Evolutionary conservation across 2,888 invertebrate species (phyloP), one percentile per base, ranked within the genome.

Genomic region (Drosophila antonietae): DNA sequence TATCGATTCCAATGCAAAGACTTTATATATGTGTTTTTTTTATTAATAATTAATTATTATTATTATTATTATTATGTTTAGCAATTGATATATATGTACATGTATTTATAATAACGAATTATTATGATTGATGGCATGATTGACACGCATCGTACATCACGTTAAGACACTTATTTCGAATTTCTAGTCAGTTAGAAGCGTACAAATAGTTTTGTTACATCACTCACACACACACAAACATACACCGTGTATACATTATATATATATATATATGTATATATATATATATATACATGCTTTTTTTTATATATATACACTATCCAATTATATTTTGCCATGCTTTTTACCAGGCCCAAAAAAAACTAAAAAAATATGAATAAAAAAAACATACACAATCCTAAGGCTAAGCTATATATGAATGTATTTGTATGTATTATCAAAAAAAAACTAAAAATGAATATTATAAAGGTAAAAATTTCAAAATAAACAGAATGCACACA

Each of bases 1-100:
- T 66, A 69, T 68, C 61, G 68, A 88, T 83, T 87, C 85, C 87
- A 83, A 81, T 83, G 75, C 76, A 83, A 84, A 81, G 88, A 84
- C 88, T 83, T 87, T 75, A 72, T 41, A 55, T 12, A 20, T 37
- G 10, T 41, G 7, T 65, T 59, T 75, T 62, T 60, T 57, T 56
- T 74, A 58, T 59, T 57, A 52, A 53, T 70, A 58, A 49, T 59
- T 47, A 47, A 53, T 47, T 28, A 31, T n/a, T n/a, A 31, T n/a
- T 47, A 51, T 49, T 51, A 51, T 51, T 51, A 51, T 35, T 61
- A 68, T 68, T 81, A 80, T 77, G 77, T 76, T 73, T 73, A 80
- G 47, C 51, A 51, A 69, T 80, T 75, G 64, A 68, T 60, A 60
- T 57, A 52, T 52, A 35, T 37, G 15, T 53, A 53, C 23, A 10